Conservation (phyloP, 2,113 vertebrate genomes). For the Prunella himalayana region DNA sequence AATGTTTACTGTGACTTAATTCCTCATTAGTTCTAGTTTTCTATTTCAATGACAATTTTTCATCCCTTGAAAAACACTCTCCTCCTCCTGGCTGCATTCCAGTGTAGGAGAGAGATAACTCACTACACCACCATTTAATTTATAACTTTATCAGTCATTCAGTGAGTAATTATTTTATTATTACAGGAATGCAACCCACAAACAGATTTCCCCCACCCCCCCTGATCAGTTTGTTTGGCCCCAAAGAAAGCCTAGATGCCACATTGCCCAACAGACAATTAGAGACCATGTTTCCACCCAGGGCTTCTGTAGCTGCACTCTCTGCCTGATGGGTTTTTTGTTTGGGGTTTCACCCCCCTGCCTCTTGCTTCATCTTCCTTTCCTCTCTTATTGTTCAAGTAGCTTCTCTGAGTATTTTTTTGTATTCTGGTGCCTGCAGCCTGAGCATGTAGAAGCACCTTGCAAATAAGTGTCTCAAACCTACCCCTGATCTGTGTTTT, state of each 20-base stretch:
- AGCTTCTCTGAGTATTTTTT: not conserved
- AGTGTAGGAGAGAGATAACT: slow-evolving; percentile 42
- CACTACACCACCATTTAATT: slow-evolving; percentile 34
- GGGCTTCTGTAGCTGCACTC: not conserved
- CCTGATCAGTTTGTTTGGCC: not conserved
- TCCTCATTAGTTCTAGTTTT: not conserved
- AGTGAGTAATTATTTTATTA: slow-evolving; percentile 30
- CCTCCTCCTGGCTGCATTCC: slow-evolving; percentile 1
- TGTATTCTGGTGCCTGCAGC: not conserved
- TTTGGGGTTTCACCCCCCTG: rapidly evolving
- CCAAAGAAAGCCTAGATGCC: not conserved
- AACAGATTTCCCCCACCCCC: not conserved
- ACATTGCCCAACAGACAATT: not conserved
- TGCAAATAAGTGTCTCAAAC: not conserved
- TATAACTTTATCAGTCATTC: slow-evolving; percentile 40
- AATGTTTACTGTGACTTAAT: slow-evolving; percentile 2
- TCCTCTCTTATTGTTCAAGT: not conserved
- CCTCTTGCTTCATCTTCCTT: not conserved
- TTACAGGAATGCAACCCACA: slow-evolving; percentile 35
- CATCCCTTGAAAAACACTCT: not conserved
- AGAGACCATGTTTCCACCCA: not conserved
- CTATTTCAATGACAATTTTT: not conserved
- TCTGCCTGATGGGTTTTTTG: not conserved
- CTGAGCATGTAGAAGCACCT: not conserved
- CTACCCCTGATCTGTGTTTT: not conserved